phyloP scores from a whole-genome alignment of 2,888 invertebrate genomes.

The Petrophora chlorosata region DNA sequence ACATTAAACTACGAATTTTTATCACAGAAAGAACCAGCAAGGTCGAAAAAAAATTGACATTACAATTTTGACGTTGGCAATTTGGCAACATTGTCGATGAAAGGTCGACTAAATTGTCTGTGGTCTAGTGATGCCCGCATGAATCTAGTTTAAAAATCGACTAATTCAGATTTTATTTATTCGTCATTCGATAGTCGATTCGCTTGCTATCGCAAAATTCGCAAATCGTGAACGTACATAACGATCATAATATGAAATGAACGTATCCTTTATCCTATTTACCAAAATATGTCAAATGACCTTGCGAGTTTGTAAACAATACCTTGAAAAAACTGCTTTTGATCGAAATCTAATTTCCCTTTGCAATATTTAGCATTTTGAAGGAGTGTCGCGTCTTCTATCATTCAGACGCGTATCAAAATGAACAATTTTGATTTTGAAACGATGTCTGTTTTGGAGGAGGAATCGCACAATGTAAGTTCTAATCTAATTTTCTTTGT shows the following conservation, averaged over 20 bases:
- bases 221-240: too few species aligned
- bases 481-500: constrained; percentile 56
- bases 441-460: constrained; percentile 85
- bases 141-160: too few species aligned
- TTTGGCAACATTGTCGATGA: background rate
- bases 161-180: too few species aligned
- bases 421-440: constrained; percentile 84
- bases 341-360: constrained; percentile 77
- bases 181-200: too few species aligned
- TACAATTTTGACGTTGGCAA: constrained; percentile 42
- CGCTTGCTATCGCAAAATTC: too few species aligned
- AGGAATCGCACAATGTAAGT: constrained; percentile 85
- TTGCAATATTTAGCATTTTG: constrained; percentile 63
- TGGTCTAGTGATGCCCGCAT: constrained; percentile 39
- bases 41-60: constrained; percentile 55
- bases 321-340: constrained; percentile 79
- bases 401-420: constrained; percentile 24
- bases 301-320: constrained; percentile 92
- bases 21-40: constrained; percentile 67
- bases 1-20: constrained; percentile 64
- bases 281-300: constrained; percentile 85
- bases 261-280: constrained; percentile 47
- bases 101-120: constrained; percentile 19
- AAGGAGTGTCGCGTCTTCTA: constrained; percentile 57
- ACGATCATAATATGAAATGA: constrained; percentile 54